Conservation (phyloP, 2,113 vertebrate genomes). For the Cyprinodon tularosa region DNA sequence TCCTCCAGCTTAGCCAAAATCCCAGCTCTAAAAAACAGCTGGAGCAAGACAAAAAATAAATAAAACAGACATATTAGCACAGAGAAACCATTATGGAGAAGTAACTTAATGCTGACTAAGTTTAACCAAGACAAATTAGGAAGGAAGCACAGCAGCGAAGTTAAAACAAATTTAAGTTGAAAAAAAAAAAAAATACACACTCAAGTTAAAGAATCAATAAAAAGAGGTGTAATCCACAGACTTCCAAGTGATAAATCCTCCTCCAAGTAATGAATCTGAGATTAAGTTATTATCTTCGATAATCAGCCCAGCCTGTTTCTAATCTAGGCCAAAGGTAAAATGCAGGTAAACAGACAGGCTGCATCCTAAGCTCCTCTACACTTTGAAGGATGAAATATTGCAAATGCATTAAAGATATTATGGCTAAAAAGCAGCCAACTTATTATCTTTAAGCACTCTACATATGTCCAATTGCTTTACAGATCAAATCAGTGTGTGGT, state of each 20-base stretch:
- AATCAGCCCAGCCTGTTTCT: conserved; percentile 54
- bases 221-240: conserved; percentile 62
- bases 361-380: conserved; percentile 21
- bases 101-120: conserved; percentile 12
- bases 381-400: conserved; percentile 27
- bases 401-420: conserved; percentile 30
- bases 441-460: conserved; percentile 22
- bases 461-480: conserved; percentile 12
- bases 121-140: conserved; percentile 22
- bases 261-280: conserved; percentile 49
- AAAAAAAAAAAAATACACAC: conserved; percentile 49
- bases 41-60: conserved; percentile 33
- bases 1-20: conserved; percentile 91
- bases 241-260: conserved; percentile 36
- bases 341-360: conserved; percentile 41
- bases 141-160: conserved; percentile 18
- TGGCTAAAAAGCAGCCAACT: conserved; percentile 31
- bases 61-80: conserved; percentile 25
- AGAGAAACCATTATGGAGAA: conserved; percentile 4
- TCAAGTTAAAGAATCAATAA: conserved; percentile 59
- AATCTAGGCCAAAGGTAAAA: conserved; percentile 69
- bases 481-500: conserved; percentile 32
- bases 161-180: conserved; percentile 24
- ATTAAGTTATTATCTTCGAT: conserved; percentile 64
- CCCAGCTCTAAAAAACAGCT: conserved; percentile 97